phyloP scores from a whole-genome alignment of 2,797 vertebrate genomes.

The Catostomus latipinnis region DNA sequence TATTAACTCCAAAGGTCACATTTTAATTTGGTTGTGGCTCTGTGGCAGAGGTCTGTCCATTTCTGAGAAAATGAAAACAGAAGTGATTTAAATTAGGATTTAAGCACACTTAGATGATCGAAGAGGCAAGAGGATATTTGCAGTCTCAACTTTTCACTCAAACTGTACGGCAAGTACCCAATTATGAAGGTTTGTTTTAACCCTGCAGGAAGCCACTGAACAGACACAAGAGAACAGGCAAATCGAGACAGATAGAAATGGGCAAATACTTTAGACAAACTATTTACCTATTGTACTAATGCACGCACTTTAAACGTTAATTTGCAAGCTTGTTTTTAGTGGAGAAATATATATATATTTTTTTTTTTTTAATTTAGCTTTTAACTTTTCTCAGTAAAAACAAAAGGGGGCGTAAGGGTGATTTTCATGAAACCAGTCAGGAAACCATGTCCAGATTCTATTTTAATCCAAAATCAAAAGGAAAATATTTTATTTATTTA shows the following conservation, averaged over 20 bases:
- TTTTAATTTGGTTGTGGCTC: conserved; percentile 52
- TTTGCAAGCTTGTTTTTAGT: conserved; percentile 24
- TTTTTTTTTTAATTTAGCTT: conserved; percentile 23
- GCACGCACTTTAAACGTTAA: conserved; percentile 1
- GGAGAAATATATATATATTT: no score
- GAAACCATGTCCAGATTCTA: no score
- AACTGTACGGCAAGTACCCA: conserved; percentile 2
- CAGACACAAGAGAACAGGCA: conserved; percentile 7
- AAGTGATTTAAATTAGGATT: conserved; percentile 41
- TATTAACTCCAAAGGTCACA: conserved; percentile 56
- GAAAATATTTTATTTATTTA: no score
- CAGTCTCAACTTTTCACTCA: not conserved
- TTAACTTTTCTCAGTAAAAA: not conserved
- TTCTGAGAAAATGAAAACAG: conserved; percentile 45
- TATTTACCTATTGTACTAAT: not conserved
- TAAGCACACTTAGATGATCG: conserved; percentile 19
- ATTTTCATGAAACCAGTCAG: no score
- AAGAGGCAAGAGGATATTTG: conserved; percentile 6
- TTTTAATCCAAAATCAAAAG: no score
- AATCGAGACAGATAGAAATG: not conserved
- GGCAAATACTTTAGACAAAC: conserved; percentile 9
- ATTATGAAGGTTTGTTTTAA: conserved; percentile 33
- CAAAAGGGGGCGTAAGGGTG: no score
- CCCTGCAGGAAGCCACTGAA: conserved; percentile 11
- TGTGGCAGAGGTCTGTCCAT: conserved; percentile 39